Conservation (phyloP, 2,888 invertebrate genomes). For the Malthinus seriepunctatus region DNA sequence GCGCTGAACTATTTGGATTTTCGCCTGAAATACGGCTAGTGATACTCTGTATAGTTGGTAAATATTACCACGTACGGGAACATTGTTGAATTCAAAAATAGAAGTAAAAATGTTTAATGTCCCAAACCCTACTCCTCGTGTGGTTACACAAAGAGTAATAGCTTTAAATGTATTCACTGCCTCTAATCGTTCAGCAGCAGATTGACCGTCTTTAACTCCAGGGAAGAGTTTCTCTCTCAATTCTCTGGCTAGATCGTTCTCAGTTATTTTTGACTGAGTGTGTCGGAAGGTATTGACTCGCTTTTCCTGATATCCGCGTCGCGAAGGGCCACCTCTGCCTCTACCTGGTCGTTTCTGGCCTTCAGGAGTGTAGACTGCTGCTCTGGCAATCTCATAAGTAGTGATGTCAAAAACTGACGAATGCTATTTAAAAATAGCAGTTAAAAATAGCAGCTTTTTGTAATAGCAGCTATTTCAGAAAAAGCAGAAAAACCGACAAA, state of each 20-base stretch:
- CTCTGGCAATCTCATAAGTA: not conserved
- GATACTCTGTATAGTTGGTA: not conserved
- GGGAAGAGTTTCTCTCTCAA: conserved; percentile 12
- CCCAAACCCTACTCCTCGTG: not conserved
- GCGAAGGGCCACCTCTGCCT: not conserved
- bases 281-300: not conserved
- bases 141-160: not conserved
- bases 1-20: not conserved
- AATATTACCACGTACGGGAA: not conserved
- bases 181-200: conserved; percentile 10
- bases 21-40: not conserved
- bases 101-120: not conserved
- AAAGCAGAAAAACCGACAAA: too few species aligned
- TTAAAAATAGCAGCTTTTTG: too few species aligned
- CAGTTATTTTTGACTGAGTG: conserved; percentile 3
- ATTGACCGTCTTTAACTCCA: conserved; percentile 12
- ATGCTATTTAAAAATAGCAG: too few species aligned
- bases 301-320: not conserved
- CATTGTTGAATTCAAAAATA: not conserved
- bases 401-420: too few species aligned
- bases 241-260: conserved; percentile 11
- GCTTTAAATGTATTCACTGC: conserved; percentile 8
- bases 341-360: not conserved
- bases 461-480: too few species aligned
- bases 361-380: not conserved